A percentile compares a stretch with the other conserved stretches of the same genome.
Evolutionary conservation across 2,888 invertebrate species (phyloP).

Genomic region (Lamellibrachia columna): DNA sequence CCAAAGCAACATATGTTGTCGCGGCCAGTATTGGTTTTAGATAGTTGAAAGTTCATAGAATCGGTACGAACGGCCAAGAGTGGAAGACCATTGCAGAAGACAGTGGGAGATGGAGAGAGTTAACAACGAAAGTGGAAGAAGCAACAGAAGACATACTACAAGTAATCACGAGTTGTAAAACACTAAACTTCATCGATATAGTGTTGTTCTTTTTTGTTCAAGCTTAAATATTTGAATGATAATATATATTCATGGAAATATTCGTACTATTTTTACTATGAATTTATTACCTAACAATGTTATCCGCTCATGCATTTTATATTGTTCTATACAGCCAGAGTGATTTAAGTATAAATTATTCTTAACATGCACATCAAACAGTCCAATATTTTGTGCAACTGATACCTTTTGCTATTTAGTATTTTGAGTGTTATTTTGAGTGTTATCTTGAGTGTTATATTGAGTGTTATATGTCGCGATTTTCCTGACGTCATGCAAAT

Average conservation of each 20-base stretch:
- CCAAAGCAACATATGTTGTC: too few species aligned
- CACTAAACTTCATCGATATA: neutral
- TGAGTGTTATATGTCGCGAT: neutral
- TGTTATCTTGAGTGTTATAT: neutral
- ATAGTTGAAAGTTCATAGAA: too few species aligned
- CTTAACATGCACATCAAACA: neutral
- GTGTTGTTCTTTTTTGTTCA: neutral
- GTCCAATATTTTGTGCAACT: neutral
- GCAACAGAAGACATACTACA: neutral
- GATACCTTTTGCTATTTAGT: neutral
- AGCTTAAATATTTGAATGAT: too few species aligned
- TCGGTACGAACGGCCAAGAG: too few species aligned
- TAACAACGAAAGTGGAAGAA: neutral
- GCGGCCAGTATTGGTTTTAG: too few species aligned
- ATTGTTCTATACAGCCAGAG: neutral
- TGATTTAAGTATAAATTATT: neutral
- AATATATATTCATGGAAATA: neutral
- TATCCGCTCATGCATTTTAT: neutral
- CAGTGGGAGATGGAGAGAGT: neutral
- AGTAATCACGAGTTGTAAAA: neutral
- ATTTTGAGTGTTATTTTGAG: neutral
- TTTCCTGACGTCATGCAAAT: neutral
- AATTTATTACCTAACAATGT: neutral
- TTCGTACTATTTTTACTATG: neutral
- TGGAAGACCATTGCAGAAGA: too few species aligned